A percentile compares a stretch with the other conserved stretches of the same genome.
These are phyloP conservation scores for Bathynomus jamesi DNA, from an alignment of 1,140 invertebrate genomes.

Conservation along the genomic window DNA sequence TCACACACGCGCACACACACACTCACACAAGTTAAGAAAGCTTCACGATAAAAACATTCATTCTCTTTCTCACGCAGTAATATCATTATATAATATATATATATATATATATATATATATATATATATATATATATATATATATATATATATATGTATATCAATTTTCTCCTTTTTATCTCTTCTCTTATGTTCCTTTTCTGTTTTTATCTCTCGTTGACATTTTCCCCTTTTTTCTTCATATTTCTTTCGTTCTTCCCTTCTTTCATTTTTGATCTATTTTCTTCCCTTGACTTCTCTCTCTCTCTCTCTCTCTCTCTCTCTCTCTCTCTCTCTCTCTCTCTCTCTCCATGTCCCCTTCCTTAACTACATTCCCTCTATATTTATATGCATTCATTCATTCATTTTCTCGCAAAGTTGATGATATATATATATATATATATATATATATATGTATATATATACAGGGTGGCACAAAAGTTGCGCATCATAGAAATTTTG, in stretches of 20 bases:
- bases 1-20: neutral
- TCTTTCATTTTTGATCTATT: neutral
- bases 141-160: neutral
- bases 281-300: neutral
- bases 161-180: neutral
- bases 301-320: neutral
- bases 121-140: neutral
- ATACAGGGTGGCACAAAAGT: neutral
- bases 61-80: too few relatives aligned
- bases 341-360: neutral
- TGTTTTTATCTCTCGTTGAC: neutral
- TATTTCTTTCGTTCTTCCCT: neutral
- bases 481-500: neutral
- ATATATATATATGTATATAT: conserved; percentile 8
- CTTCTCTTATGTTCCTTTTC: neutral
- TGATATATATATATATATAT: neutral
- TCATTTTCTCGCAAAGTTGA: neutral
- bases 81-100: neutral
- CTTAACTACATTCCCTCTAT: neutral
- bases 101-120: conserved; percentile 1
- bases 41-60: too few relatives aligned
- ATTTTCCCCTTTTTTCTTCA: neutral
- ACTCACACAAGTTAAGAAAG: too few relatives aligned
- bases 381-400: neutral
- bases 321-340: neutral